Conservation (phyloP, 2,797 vertebrate genomes). For the Paedocypris micromegethes region DNA sequence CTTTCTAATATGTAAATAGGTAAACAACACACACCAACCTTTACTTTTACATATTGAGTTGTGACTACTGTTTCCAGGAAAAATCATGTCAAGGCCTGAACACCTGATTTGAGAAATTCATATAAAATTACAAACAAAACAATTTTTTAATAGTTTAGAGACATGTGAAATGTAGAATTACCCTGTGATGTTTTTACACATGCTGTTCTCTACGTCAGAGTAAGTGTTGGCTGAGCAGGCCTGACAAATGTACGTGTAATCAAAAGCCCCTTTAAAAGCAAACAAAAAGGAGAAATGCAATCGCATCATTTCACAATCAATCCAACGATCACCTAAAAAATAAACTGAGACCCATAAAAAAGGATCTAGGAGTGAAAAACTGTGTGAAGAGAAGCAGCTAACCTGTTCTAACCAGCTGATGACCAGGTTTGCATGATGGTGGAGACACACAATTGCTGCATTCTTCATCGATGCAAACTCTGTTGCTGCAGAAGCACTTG, state of each 20-base stretch:
- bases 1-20: no score
- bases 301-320: not conserved
- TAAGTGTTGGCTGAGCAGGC: conserved; percentile 47
- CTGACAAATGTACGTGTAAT: conserved; percentile 52
- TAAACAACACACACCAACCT: conserved; percentile 42
- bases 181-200: conserved; percentile 49
- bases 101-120: conserved; percentile 51
- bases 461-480: conserved; percentile 51
- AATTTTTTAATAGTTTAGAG: not conserved
- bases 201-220: conserved; percentile 40
- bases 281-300: not conserved
- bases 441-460: conserved; percentile 49
- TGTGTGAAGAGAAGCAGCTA: conserved; percentile 19
- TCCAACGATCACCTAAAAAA: no score
- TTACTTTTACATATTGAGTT: conserved; percentile 43
- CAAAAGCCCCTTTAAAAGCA: conserved; percentile 26
- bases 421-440: conserved; percentile 39
- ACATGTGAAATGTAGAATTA: conserved; percentile 42
- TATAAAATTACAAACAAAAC: not conserved
- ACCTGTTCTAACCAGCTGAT: conserved; percentile 47
- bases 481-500: conserved; percentile 50
- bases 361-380: not conserved
- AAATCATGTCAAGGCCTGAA: conserved; percentile 39
- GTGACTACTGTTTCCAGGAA: conserved; percentile 60
- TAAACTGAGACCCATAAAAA: conserved; percentile 4